Evolutionary conservation across 2,797 vertebrate genomes (phyloP), one percentile per base, ranked within the genome.

Genomic region (Halcyon badia): DNA sequence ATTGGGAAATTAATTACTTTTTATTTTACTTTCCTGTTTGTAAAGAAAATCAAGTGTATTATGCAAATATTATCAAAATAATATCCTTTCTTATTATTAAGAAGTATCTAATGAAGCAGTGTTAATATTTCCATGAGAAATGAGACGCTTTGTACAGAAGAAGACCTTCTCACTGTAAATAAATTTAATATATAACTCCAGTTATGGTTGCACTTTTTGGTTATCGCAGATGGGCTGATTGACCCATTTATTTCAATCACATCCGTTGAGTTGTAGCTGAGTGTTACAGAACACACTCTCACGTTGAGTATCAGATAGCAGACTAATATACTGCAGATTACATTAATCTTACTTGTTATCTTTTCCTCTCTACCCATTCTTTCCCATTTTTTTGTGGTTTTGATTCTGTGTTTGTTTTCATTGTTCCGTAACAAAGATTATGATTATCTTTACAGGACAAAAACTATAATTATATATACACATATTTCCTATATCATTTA

Each of bases 271-370:
- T 66, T 3, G 0, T 56, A 88, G 85, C 44, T 87, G 80, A 70
- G 22, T 35, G 14, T 84, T 90, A 57, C 28, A 52, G 70, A 62
- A 62, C 48, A 78, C 22, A 17, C 35, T 93, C 19, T 85, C 54
- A 84, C 37, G 42, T 3, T 95, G 76, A 81, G 39, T 91, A 82
- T 95, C 91, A 81, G 78, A 92, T 95, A 88, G 70, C 86, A 91
- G 80, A 80, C 39, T 91, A 87, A 95, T 90, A 76, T 39, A 65
- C 56, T 77, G 39, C 83, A 86, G 49, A 82, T 94, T 91, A 70
- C 77, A 77, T 93, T 95, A 89, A 91, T 91, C 60, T 91, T 70
- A 41, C n/a, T 83, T 93, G 44, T 91, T 95, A 93, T 94, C 58
- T 86, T 92, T 95, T 90, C 61, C 46, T 94, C 39, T 87, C 52